Evolutionary conservation across 2,797 vertebrate species (phyloP).

Genomic region (Austrolebias charrua): DNA sequence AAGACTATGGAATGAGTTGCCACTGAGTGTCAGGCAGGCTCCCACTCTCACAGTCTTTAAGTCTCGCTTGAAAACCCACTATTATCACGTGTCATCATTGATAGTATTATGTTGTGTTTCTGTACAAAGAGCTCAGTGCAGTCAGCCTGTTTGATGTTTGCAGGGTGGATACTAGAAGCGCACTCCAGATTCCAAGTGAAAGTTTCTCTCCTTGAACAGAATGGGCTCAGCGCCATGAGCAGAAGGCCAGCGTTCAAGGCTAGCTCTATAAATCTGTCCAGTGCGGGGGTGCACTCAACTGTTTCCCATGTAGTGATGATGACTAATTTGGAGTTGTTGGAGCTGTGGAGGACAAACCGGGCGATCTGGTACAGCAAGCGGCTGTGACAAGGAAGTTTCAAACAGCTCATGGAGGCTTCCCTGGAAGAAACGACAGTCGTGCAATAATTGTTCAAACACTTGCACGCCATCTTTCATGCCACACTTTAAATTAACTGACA

Average conservation of each 20-base stretch:
- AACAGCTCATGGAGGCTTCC: no score
- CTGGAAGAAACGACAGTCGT: no score
- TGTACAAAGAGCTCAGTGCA: slow-evolving; percentile 13
- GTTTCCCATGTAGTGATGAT: slow-evolving; percentile 48
- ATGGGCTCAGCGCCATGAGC: slow-evolving; percentile 70
- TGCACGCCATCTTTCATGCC: no score
- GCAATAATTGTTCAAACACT: no score
- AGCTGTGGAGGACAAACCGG: slow-evolving; percentile 44
- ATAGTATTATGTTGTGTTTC: slow-evolving; percentile 8
- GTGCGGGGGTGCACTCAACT: slow-evolving; percentile 17
- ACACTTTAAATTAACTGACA: no score
- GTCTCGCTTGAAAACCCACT: no score
- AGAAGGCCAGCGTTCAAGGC: slow-evolving; percentile 80
- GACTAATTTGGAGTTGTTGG: slow-evolving; percentile 65
- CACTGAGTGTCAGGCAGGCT: no score
- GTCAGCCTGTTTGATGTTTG: slow-evolving; percentile 33
- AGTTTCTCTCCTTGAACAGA: slow-evolving; percentile 39
- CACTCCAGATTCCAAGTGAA: slow-evolving; percentile 19
- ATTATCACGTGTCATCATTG: slow-evolving; percentile 15
- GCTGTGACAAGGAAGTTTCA: background rate
- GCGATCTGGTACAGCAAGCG: slow-evolving; percentile 12
- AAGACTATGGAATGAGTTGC: no score
- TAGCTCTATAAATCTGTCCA: slow-evolving; percentile 78
- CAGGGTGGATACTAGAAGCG: slow-evolving; percentile 10
- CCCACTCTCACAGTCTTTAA: no score